phyloP scores from a whole-genome alignment of 2,888 invertebrate genomes.

The Lasioglossum vierecki region DNA sequence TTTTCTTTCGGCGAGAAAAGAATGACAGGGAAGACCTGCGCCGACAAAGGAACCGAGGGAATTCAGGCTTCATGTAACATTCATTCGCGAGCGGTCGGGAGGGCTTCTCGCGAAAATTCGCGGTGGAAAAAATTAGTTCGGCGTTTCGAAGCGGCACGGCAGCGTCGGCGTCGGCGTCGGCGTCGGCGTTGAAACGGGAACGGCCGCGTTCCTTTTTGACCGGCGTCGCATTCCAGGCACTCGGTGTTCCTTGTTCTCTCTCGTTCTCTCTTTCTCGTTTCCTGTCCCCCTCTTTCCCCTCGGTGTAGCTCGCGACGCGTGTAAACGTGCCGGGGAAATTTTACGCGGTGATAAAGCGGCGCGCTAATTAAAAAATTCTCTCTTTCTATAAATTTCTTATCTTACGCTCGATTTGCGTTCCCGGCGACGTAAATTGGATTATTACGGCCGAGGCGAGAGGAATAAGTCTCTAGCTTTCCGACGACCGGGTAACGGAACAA shows the following conservation, averaged over 20 bases:
- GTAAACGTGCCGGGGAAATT: constrained; percentile 15
- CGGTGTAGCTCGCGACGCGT: not conserved
- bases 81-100: constrained; percentile 67
- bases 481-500: constrained; percentile 26
- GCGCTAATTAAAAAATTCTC: constrained; percentile 44
- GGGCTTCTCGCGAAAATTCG: constrained; percentile 57
- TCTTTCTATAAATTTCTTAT: constrained; percentile 49
- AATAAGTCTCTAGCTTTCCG: constrained; percentile 23
- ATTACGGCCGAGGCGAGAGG: constrained; percentile 27
- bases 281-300: not conserved
- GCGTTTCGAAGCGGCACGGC: constrained; percentile 17
- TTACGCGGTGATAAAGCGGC: constrained; percentile 27
- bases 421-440: constrained; percentile 43
- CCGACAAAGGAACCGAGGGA: constrained; percentile 17
- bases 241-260: not conserved
- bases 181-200: constrained; percentile 32
- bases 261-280: not conserved
- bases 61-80: constrained; percentile 65
- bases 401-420: constrained; percentile 32
- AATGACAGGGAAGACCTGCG: not conserved
- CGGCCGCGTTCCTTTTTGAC: constrained; percentile 22
- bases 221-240: constrained; percentile 12
- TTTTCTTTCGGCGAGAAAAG: constrained; percentile 27
- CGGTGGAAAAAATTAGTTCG: constrained; percentile 40
- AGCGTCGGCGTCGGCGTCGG: not conserved